Base-by-base conservation (phyloP, 2,113 vertebrate genomes). In the Spilogale gracilis region DNA sequence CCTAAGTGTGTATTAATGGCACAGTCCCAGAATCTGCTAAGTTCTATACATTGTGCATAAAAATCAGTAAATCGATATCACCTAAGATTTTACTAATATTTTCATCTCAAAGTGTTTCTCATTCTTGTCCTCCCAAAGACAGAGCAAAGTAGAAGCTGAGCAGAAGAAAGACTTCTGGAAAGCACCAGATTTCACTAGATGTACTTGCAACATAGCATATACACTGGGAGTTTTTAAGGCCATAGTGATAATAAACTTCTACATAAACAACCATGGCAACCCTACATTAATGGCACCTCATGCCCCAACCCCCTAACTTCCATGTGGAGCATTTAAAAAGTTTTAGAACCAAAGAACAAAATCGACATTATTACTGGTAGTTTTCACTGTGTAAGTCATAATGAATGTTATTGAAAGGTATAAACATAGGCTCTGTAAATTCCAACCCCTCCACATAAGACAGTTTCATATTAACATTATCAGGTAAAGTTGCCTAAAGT, bases 1-100 rank as follows among this genome's bases (percentile, higher is more conserved):
- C 71, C 82, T 96, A 96, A 98, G 98, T 97, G 76, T 94, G 80
- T 97, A 97, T 97, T 97, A 97, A 98, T 97, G 96, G 97, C 85
- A 96, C 78, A 63, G 97, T 96, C 60, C 63, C 79, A 98, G 97
- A 97, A 95, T 96, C 92, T 95, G 83, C 92, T 94, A 17, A 13
- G 88, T 92, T 76, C 95, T 91, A 98, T 90, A 93, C 3, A 85
- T 7, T 83, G n/a, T 63, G 83, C 90, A 97, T 97, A 97, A 98
- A 98, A 98, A 97, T 16, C 63, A 91, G 92, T 87, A 95, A 96
- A 89, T 56, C 2, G 52, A 60, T 95, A 97, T 95, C 82, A 93
- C 96, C 69, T 86, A 63, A 89, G 88, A 95, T 97, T 82, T 87
- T 79, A 80, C 90, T 79, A 97, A 3, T 89, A 48, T 94, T 96